A percentile compares a stretch with the other conserved stretches of the same genome.
These are phyloP conservation scores for Artibeus lituratus DNA, from an alignment of 2,797 vertebrate genomes.

Conservation along the genomic window DNA sequence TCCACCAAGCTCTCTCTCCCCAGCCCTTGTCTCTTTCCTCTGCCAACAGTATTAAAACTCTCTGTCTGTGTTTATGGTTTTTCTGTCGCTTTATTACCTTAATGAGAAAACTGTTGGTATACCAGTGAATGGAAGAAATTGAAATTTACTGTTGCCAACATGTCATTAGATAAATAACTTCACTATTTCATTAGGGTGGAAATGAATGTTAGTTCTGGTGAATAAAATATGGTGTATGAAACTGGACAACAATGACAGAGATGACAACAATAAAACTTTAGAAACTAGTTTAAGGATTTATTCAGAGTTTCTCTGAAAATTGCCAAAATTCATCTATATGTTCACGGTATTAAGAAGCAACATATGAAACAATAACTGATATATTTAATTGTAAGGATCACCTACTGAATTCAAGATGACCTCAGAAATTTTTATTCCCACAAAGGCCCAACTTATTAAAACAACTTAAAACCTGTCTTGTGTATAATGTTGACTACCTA, in stretches of 20 bases:
- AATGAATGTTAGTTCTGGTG: neutral
- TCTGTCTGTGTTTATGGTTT: neutral
- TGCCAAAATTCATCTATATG: neutral
- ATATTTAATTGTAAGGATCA: neutral
- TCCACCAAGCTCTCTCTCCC: neutral
- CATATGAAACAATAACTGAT: neutral
- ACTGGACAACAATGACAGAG: neutral
- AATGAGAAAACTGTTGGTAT: neutral
- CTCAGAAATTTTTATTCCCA: neutral
- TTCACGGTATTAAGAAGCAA: neutral
- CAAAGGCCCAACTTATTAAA: neutral
- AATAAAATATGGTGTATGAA: neutral
- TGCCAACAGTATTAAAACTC: neutral
- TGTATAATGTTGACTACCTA: neutral
- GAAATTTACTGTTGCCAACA: neutral
- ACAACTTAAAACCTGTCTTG: neutral
- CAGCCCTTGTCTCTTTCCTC: neutral
- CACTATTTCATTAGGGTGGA: neutral
- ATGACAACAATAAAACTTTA: neutral
- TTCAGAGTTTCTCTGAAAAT: constrained; percentile 6
- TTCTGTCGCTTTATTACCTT: neutral
- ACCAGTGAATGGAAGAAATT: neutral
- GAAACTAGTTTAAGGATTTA: neutral
- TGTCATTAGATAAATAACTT: neutral
- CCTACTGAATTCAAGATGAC: neutral